These are phyloP conservation scores for Macropodus opercularis DNA, from an alignment of 2,797 vertebrate genomes.

Conservation along the genomic window DNA sequence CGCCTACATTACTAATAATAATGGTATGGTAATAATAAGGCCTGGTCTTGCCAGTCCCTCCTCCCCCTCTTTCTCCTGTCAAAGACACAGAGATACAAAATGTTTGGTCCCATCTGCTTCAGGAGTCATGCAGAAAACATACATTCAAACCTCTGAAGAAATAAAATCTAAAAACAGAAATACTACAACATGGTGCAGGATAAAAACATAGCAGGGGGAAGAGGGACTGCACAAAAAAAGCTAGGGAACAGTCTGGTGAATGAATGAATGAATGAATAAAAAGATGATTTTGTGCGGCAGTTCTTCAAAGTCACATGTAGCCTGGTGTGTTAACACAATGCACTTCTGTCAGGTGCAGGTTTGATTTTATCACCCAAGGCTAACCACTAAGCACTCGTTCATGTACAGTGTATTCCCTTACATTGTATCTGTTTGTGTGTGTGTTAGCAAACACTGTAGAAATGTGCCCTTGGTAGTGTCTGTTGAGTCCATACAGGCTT, in stretches of 20 bases:
- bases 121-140: constrained; percentile 89
- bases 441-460: constrained; percentile 17
- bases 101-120: constrained; percentile 88
- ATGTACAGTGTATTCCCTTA: constrained; percentile 63
- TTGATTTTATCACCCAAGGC: constrained; percentile 68
- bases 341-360: constrained; percentile 85
- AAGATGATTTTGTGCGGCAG: constrained; percentile 39
- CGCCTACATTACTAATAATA: constrained; percentile 31
- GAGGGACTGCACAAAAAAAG: constrained; percentile 26
- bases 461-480: constrained; percentile 53
- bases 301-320: constrained; percentile 70
- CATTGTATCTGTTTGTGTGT: constrained; percentile 36
- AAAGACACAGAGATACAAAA: constrained; percentile 67
- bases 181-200: constrained; percentile 19
- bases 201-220: constrained; percentile 37
- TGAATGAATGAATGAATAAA: constrained; percentile 32
- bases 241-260: constrained; percentile 7
- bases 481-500: constrained; percentile 73
- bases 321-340: constrained; percentile 82
- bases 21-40: constrained; percentile 42
- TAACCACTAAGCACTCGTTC: constrained; percentile 50
- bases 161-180: constrained; percentile 57
- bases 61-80: constrained; percentile 47
- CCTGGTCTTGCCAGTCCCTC: constrained; percentile 35
- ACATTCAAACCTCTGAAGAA: constrained; percentile 91